phyloP scores from a whole-genome alignment of 2,113 vertebrate genomes.

The Procapra przewalskii region DNA sequence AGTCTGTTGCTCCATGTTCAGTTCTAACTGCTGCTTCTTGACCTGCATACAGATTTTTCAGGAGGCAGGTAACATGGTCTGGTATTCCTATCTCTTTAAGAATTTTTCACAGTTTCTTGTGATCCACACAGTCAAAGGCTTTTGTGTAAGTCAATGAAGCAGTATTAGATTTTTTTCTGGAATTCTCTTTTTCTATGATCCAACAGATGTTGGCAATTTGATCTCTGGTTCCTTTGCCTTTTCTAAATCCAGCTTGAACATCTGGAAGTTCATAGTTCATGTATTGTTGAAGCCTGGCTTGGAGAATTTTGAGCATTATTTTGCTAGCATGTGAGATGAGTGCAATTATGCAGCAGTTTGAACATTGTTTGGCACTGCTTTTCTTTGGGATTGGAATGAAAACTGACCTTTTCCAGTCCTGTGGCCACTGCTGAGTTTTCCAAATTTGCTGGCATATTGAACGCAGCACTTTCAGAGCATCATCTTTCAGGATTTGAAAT shows the following conservation, averaged over 20 bases:
- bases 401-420: neutral
- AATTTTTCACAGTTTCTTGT: neutral
- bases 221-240: neutral
- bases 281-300: neutral
- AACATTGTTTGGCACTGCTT: neutral
- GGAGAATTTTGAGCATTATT: neutral
- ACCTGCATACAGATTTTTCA: neutral
- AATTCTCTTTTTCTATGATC: neutral
- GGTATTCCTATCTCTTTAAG: neutral
- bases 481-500: neutral
- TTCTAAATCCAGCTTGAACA: neutral
- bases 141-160: neutral
- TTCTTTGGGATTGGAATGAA: neutral
- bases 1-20: neutral
- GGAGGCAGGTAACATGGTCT: neutral
- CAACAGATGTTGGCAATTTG: neutral
- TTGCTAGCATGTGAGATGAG: neutral
- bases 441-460: neutral
- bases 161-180: neutral
- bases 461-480: accelerated
- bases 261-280: neutral
- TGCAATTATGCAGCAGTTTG: neutral
- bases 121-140: neutral
- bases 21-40: neutral
- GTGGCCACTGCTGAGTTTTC: neutral